Base-by-base conservation (phyloP, 2,113 vertebrate genomes). In the Spermophilus dauricus region DNA sequence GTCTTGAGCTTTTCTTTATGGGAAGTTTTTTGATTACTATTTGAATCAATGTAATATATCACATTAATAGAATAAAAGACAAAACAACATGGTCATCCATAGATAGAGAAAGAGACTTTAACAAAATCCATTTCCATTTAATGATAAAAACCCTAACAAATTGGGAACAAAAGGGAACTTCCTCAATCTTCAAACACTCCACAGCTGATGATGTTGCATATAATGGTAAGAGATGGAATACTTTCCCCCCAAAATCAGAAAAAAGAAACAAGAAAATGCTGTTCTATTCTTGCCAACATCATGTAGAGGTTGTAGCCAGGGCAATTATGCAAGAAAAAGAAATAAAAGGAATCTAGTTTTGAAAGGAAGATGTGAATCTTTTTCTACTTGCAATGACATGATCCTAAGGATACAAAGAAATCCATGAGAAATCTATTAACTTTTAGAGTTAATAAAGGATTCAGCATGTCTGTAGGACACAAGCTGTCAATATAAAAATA, bases 1-100 rank as follows among this genome's bases (percentile, higher is more conserved):
- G 48, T 48, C 42, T 81, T 51, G 34, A 53, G 22, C 11, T 95
- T 92, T 80, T 95, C 37, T 90, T 61, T 81, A 39, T 81, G 39
- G 37, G n/a, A 76, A 67, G 45, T 16, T 61, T 97, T 96, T 89
- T 67, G 5, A 81, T 58, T 85, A 67, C 28, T 42, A 93, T 67
- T 75, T 93, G 56, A 95, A 70, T 75, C 72, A 81, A 13, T 61
- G 20, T 42, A 86, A 86, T 76, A 13, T 51, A 51, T 51, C 48
- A 51, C 48, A 51, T 51, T 51, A 51, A 89, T 10, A 65, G 42
- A 87, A 51, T 81, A 89, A 95, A 90, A 81, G 56, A 39, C 32
- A 51, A 95, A 93, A 39, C 9, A 63, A 75, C 53, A 76, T 20
- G 34, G 39, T 81, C 73, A 86, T 89, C 20, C 86, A 56, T 80